Evolutionary conservation across 1,140 invertebrate genomes (phyloP).

Genomic region (Drosophila bifasciata): DNA sequence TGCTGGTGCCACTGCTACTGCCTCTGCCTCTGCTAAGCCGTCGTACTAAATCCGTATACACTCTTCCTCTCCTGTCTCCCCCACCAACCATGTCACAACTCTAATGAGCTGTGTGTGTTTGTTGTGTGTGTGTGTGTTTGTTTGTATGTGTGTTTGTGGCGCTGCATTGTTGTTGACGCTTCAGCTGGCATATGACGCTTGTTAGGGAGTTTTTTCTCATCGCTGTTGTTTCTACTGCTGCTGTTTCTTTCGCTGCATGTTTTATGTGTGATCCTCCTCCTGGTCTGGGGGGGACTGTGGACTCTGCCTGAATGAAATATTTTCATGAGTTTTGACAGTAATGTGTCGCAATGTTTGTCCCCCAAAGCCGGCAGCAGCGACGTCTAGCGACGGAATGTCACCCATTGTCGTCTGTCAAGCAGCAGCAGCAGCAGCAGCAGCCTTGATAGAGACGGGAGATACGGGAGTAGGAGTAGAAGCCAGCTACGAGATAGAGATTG

Average conservation of each 20-base stretch:
- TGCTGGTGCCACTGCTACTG: slow-evolving; percentile 43
- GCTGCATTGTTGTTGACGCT: slow-evolving; percentile 78
- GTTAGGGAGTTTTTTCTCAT: slow-evolving; percentile 73
- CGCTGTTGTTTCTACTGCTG: slow-evolving; percentile 26
- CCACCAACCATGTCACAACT: slow-evolving; percentile 53
- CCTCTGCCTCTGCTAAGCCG: slow-evolving; percentile 64
- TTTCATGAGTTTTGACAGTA: slow-evolving; percentile 83
- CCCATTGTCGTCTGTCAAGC: background rate
- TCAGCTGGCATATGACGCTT: slow-evolving; percentile 80
- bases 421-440: too few relatives aligned
- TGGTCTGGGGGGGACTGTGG: background rate
- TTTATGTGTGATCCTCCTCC: slow-evolving; percentile 44
- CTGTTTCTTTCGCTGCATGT: slow-evolving; percentile 44
- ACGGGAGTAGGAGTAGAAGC: too few relatives aligned
- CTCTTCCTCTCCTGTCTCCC: background rate
- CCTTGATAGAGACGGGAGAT: background rate
- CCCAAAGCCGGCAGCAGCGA: slow-evolving; percentile 30
- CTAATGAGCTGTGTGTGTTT: slow-evolving; percentile 70
- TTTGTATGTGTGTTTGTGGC: slow-evolving; percentile 2
- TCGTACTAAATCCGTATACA: slow-evolving; percentile 61
- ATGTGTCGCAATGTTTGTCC: slow-evolving; percentile 81
- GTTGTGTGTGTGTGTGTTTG: slow-evolving; percentile 16
- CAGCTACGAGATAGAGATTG: too few relatives aligned
- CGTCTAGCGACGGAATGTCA: slow-evolving; percentile 18
- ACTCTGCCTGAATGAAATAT: slow-evolving; percentile 68